Evolutionary conservation across 2,888 invertebrate genomes (phyloP).

Genomic region (Drosophila suboccidentalis): DNA sequence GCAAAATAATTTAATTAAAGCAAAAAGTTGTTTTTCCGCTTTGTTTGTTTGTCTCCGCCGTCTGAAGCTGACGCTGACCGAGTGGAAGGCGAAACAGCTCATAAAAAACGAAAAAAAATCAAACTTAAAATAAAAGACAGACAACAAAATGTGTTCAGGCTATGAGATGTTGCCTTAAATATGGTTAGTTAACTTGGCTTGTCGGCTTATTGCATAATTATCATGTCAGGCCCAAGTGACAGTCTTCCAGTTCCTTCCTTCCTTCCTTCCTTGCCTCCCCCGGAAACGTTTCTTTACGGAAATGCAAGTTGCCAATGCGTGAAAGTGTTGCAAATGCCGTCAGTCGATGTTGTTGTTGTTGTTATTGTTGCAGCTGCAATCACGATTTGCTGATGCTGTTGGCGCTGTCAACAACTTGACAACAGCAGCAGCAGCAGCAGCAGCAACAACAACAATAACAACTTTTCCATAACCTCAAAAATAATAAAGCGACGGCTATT

Average conservation of each 20-base stretch:
- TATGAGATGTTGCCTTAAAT: conserved; percentile 22
- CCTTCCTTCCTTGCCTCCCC: conserved; percentile 19
- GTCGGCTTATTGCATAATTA: conserved; percentile 55
- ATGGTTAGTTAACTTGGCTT: conserved; percentile 9
- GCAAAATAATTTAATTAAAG: conserved; percentile 70
- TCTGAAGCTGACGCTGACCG: conserved; percentile 14
- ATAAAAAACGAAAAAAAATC: conserved; percentile 37
- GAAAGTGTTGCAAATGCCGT: conserved; percentile 63
- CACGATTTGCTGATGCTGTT: conserved; percentile 42
- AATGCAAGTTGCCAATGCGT: conserved; percentile 55
- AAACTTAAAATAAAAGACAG: conserved; percentile 37
- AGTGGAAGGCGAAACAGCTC: conserved; percentile 59
- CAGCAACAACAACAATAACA: conserved; percentile 39
- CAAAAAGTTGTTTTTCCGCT: conserved; percentile 69
- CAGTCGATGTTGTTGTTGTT: conserved; percentile 21
- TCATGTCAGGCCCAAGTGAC: conserved; percentile 29
- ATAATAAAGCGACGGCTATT: conserved; percentile 57
- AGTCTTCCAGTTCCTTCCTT: conserved; percentile 9
- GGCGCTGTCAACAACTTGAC: conserved; percentile 39
- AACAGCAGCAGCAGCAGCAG: conserved; percentile 24
- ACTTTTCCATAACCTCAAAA: conserved; percentile 75
- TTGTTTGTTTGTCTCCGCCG: conserved; percentile 56
- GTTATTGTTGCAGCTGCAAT: conserved; percentile 53
- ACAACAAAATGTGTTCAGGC: conserved; percentile 16
- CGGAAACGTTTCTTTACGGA: conserved; percentile 59